phyloP scores from a whole-genome alignment of 2,113 vertebrate genomes.

The Hystrix cristata region DNA sequence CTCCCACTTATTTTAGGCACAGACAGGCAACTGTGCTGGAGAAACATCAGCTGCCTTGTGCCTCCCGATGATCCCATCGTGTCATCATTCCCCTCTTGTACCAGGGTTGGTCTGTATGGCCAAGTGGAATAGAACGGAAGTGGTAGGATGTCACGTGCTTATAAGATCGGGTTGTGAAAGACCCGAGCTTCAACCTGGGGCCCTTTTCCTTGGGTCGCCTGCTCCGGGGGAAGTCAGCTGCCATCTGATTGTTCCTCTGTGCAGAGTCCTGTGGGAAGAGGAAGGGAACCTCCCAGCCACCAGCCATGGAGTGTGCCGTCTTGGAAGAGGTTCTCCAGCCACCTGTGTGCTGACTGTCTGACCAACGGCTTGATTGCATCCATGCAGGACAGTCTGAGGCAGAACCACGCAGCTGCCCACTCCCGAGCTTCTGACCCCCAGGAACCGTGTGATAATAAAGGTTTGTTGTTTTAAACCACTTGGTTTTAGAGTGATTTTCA shows the following conservation, averaged over 20 bases:
- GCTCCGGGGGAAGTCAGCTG: not conserved
- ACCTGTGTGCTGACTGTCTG: not conserved
- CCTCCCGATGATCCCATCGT: not conserved
- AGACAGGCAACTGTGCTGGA: not conserved
- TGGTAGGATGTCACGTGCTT: not conserved
- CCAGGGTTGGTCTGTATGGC: not conserved
- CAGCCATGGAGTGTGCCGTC: rapidly evolving
- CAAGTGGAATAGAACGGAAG: not conserved
- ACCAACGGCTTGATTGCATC: not conserved
- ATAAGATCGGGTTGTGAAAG: not conserved
- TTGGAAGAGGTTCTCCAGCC: not conserved
- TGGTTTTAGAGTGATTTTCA: not conserved
- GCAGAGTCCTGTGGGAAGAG: not conserved
- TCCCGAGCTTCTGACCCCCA: not conserved
- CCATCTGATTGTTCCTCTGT: not conserved
- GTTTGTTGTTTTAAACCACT: not conserved
- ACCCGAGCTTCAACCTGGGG: not conserved
- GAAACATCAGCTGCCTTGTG: not conserved
- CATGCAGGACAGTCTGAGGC: not conserved
- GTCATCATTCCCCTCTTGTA: not conserved
- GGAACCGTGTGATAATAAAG: not conserved
- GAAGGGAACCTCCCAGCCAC: not conserved
- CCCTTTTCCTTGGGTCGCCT: not conserved
- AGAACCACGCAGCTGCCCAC: not conserved
- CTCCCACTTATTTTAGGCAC: not conserved